Conservation (phyloP, 2,113 vertebrate genomes). For the Grammomys dolichurus region DNA sequence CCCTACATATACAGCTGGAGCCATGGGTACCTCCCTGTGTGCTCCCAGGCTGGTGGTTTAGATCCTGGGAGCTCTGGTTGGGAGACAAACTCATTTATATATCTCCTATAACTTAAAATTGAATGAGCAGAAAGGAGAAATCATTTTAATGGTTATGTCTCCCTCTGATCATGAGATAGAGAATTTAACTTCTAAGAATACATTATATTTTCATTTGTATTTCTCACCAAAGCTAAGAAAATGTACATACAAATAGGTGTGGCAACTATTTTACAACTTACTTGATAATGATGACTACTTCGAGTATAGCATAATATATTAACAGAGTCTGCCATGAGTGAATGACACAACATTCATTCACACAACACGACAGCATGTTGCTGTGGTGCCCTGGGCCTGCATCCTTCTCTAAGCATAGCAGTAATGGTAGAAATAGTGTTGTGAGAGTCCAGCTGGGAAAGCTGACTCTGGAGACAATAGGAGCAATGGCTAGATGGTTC, state of each 20-base stretch:
- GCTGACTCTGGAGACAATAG: slow-evolving; percentile 7
- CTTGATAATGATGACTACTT: slow-evolving; percentile 24
- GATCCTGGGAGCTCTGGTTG: too few relatives aligned
- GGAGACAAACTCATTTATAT: neutral
- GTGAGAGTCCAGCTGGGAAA: neutral
- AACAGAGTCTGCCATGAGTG: slow-evolving; percentile 13
- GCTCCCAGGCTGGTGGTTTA: too few relatives aligned
- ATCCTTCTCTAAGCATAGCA: neutral
- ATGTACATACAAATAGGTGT: slow-evolving; percentile 24
- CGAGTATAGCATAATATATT: neutral
- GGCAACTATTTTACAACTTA: slow-evolving; percentile 3
- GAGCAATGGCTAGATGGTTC: neutral
- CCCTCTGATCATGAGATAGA: neutral
- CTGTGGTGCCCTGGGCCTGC: neutral
- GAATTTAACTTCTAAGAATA: slow-evolving; percentile 58
- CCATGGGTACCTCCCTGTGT: too few relatives aligned
- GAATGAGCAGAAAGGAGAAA: slow-evolving; percentile 56
- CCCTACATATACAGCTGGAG: too few relatives aligned
- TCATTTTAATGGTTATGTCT: slow-evolving; percentile 50
- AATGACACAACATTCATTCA: neutral
- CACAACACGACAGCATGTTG: neutral
- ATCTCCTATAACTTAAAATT: slow-evolving; percentile 52
- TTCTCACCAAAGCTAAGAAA: slow-evolving; percentile 58
- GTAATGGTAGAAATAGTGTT: slow-evolving; percentile 9
- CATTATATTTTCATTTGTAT: slow-evolving; percentile 43